A percentile compares a stretch with the other conserved stretches of the same genome.
Evolutionary conservation across 2,113 vertebrate species (phyloP).

Genomic region (Miniopterus natalensis): DNA sequence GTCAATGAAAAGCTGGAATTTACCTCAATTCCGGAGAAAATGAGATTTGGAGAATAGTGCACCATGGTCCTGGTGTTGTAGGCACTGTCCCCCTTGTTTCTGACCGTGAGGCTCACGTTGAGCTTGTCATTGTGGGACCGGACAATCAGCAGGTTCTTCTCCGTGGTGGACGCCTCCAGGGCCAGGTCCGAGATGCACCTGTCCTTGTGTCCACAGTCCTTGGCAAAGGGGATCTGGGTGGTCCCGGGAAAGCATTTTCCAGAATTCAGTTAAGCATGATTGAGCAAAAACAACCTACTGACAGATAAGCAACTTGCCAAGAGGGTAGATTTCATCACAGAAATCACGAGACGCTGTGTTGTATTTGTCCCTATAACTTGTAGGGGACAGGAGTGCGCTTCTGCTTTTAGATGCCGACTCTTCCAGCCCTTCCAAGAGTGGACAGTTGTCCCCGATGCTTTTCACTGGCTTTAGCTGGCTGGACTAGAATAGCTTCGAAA

Average conservation of each 20-base stretch:
- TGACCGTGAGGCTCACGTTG: conserved; percentile 89
- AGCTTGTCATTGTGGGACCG: conserved; percentile 92
- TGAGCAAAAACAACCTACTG: neutral
- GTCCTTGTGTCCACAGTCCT: conserved; percentile 94
- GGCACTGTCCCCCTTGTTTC: conserved; percentile 94
- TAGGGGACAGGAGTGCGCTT: neutral
- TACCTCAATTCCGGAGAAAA: conserved; percentile 96
- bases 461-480: neutral
- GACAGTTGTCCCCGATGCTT: neutral
- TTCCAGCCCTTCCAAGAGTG: neutral
- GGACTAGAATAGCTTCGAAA: neutral
- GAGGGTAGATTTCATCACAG: neutral
- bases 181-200: conserved; percentile 94
- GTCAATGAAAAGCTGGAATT: neutral
- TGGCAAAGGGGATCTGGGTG: conserved; percentile 93
- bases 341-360: neutral
- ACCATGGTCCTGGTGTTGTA: conserved; percentile 95
- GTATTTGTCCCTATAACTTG: neutral
- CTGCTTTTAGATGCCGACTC: neutral
- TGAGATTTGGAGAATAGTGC: conserved; percentile 94
- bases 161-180: conserved; percentile 85
- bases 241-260: neutral
- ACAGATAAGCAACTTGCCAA: neutral
- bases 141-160: conserved; percentile 88
- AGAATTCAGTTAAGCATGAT: neutral